Base-by-base conservation (phyloP, 2,797 vertebrate genomes). In the Zalophus californianus region DNA sequence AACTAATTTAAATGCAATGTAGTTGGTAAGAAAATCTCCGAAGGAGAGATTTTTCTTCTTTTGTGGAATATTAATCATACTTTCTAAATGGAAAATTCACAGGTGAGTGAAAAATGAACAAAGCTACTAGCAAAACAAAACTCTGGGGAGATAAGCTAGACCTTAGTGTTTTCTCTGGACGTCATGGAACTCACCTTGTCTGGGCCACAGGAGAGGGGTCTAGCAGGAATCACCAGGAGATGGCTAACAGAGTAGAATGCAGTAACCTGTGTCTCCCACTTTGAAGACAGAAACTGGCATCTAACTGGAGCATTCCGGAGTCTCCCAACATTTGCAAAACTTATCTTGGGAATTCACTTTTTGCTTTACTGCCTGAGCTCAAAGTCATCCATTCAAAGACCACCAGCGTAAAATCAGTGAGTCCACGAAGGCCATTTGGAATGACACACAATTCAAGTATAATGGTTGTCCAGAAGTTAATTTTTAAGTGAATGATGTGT, bases 51-150 rank as follows among this genome's bases (percentile, higher is more conserved):
- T 91, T 16, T 29, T 78, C 48, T 78, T 89, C 75, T 60, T 64
- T 41, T 68, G 20, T 58, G 60, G 29, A 60, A 50, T 79, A 93
- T 60, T 91, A 79, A 79, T 77, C 38, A 60, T 29, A 4, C 10
- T 50, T 86, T 48, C 89, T 95, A 89, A 79, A 66, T 38, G 64
- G 62, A 58, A 95, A 90, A 70, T 84, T 78, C 56, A 48, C 32
- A 48, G n/a, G 23, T 73, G 54, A 90, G 10, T 56, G 72, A 73
- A 85, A 96, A 95, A 85, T n/a, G 15, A 92, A 35, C 44, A 93
- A 62, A 84, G 54, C 32, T 79, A 77, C 21, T 23, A 90, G 52
- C 7, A 80, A 90, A 38, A 38, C 7, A 80, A 90, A 38, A 38
- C 9, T 32, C 77, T 87, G 73, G n/a, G 50, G 9, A 60, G 48